phyloP scores from a whole-genome alignment of 2,888 invertebrate species.

The Rutpela maculata region DNA sequence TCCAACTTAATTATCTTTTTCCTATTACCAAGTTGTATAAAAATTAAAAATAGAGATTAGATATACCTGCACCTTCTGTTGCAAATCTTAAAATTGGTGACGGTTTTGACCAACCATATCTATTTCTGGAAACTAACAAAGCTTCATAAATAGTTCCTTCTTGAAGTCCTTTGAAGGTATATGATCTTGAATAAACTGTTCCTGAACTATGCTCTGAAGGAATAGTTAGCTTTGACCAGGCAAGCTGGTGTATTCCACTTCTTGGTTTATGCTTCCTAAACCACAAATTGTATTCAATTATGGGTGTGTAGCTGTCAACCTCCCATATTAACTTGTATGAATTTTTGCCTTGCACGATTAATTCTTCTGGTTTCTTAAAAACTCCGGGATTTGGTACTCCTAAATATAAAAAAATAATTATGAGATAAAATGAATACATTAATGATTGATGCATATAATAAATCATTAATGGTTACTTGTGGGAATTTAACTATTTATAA shows the following conservation, averaged over 20 bases:
- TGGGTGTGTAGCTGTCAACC: slow-evolving; percentile 87
- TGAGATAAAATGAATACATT: no score
- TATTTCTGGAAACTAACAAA: slow-evolving; percentile 85
- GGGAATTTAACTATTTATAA: no score
- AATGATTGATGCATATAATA: no score
- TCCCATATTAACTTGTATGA: slow-evolving; percentile 88
- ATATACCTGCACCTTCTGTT: slow-evolving; percentile 84
- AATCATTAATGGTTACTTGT: slow-evolving; percentile 43
- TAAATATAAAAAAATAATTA: slow-evolving; percentile 60
- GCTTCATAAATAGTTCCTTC: slow-evolving; percentile 87
- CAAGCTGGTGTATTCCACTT: slow-evolving; percentile 66
- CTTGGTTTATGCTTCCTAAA: slow-evolving; percentile 76
- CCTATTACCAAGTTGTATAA: background rate
- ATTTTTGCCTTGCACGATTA: slow-evolving; percentile 75
- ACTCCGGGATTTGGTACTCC: slow-evolving; percentile 83
- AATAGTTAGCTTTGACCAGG: slow-evolving; percentile 83
- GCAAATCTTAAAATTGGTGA: slow-evolving; percentile 86
- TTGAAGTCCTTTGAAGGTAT: slow-evolving; percentile 84
- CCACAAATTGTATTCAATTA: slow-evolving; percentile 83
- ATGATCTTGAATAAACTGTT: slow-evolving; percentile 85
- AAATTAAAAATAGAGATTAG: background rate
- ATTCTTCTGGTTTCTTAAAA: slow-evolving; percentile 77
- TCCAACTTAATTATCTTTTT: no score
- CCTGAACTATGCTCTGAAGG: slow-evolving; percentile 82
- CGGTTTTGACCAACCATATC: slow-evolving; percentile 90